Evolutionary conservation across 1,140 invertebrate species (phyloP), one percentile per base, ranked within the genome.

Genomic region (Orchestia grillus): DNA sequence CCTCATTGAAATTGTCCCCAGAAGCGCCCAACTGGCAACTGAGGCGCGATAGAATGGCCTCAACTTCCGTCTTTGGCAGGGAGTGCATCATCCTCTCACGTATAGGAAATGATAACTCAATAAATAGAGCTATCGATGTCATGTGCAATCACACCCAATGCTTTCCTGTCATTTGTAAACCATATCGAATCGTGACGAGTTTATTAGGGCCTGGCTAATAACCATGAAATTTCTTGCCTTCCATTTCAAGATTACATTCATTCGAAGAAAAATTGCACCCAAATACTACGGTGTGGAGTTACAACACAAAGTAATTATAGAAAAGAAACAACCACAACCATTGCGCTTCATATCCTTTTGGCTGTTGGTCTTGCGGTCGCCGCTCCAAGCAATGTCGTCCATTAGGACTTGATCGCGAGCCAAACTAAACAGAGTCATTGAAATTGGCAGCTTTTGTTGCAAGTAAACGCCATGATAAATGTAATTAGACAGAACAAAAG

Each of bases 81-180:
- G 41, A 42, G 88, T 44, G 44, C 92, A 94, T 94, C 92, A 94
- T 42, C 43, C 92, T 44, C 88, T 44, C 92, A 94, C 92, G 92
- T 94, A 94, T 94, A 44, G 43, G 43, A 94, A 94, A 47, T 94
- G 43, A 94, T 94, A 45, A 94, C 92, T 44, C 92, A 94, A 94
- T 94, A 94, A 94, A 94, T 94, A 45, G 44, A 94, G 92, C 92
- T 94, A 94, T 94, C 92, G 92, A 94, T 94, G 92, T 94, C 92
- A 44, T 44, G 92, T 94, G 44, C 92, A 94, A 94, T 94, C 92
- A 94, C 92, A 94, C 92, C 92, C 92, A 94, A 94, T 94, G 92
- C 92, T 94, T 94, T 94, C 92, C 92, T 94, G 92, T 94, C 92
- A 94, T 94, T 94, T 94, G 92, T 94, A 94, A 94, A 94, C 92